phyloP scores from a whole-genome alignment of 2,113 vertebrate species.

The Mormoops blainvillei region DNA sequence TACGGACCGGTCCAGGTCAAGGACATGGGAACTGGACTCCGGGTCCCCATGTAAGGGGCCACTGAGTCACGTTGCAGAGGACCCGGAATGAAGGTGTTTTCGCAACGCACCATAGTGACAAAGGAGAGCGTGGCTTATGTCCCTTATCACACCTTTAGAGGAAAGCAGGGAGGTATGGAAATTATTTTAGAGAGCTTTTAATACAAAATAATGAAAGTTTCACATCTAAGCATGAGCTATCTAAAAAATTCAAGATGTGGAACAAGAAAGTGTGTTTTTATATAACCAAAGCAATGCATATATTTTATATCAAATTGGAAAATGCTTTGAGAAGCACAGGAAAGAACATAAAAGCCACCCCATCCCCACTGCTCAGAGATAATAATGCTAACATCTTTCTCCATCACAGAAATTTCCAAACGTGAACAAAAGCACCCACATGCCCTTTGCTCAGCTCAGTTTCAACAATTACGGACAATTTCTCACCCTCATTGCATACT shows the following conservation, averaged over 20 bases:
- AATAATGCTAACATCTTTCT: not conserved
- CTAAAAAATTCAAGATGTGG: not conserved
- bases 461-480: not conserved
- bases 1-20: not conserved
- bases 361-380: not conserved
- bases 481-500: not conserved
- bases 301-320: not conserved
- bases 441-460: not conserved
- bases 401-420: not conserved
- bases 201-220: not conserved
- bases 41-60: accelerated
- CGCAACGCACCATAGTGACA: accelerated
- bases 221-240: not conserved
- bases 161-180: not conserved
- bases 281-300: not conserved
- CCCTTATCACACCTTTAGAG: not conserved
- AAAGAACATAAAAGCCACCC: not conserved
- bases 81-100: accelerated
- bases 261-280: not conserved
- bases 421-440: accelerated
- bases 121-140: not conserved
- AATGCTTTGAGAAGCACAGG: not conserved
- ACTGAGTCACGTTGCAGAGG: not conserved
- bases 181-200: not conserved
- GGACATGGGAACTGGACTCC: not conserved